phyloP scores from a whole-genome alignment of 2,113 vertebrate genomes.

The Malaclemys terrapin region DNA sequence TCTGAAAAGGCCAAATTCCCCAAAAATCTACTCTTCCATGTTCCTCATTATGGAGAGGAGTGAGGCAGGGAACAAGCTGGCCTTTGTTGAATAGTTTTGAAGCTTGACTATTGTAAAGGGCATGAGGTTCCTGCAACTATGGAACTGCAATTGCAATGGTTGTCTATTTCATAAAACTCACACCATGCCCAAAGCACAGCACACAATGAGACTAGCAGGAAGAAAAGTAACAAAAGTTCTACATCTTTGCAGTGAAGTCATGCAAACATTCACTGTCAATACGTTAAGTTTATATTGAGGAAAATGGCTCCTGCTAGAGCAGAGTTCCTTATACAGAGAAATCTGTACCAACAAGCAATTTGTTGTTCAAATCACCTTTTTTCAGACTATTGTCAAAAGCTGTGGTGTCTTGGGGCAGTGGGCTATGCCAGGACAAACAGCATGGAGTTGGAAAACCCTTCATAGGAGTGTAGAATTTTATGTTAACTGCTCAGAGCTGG shows the following conservation, averaged over 20 bases:
- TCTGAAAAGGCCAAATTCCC: background rate
- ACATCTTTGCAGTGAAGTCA: background rate
- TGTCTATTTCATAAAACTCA: background rate
- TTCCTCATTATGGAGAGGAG: background rate
- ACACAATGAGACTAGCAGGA: background rate
- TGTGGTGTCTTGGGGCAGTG: background rate
- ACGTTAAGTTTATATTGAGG: background rate
- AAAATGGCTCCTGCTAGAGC: background rate
- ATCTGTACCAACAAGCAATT: background rate
- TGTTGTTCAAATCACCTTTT: background rate
- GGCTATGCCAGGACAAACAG: background rate
- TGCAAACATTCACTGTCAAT: background rate
- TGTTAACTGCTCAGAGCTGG: too few relatives aligned
- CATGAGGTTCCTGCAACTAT: background rate
- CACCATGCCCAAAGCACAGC: background rate
- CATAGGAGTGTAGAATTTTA: background rate
- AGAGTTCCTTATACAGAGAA: background rate
- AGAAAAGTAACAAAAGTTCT: background rate
- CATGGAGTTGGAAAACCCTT: background rate
- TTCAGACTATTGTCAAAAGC: background rate
- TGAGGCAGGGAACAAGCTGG: background rate
- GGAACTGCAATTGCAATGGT: background rate
- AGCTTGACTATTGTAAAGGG: background rate
- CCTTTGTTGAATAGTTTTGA: background rate
- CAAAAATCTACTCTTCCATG: background rate